These are phyloP conservation scores for Tenebrosternarchus preto DNA, from an alignment of 2,113 vertebrate genomes.

Conservation along the genomic window DNA sequence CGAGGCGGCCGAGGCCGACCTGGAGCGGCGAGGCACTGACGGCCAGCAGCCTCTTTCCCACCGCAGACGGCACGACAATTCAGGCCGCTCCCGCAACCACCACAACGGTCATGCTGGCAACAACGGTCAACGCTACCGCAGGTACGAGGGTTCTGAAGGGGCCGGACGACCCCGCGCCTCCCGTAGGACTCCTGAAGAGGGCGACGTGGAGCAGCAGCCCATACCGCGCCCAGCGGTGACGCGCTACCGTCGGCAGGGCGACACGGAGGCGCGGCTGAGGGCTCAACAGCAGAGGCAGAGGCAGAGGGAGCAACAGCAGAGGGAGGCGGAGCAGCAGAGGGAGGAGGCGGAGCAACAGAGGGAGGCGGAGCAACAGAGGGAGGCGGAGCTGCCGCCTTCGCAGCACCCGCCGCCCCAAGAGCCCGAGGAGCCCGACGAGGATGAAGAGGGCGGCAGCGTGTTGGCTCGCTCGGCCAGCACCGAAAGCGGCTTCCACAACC, in stretches of 20 bases:
- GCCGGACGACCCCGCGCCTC: constrained; percentile 5
- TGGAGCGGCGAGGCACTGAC: constrained; percentile 72
- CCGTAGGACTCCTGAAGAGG: constrained; percentile 55
- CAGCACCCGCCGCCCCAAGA: constrained; percentile 25
- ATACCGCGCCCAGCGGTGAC: constrained; percentile 69
- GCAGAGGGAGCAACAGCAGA: constrained; percentile 67
- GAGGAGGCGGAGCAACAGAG: constrained; percentile 50
- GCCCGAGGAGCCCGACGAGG: constrained; percentile 69
- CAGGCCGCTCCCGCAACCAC: constrained; percentile 56
- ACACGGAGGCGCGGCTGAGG: constrained; percentile 69
- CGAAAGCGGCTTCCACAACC: constrained; percentile 93
- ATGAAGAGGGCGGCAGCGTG: constrained; percentile 75
- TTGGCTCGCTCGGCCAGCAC: constrained; percentile 92
- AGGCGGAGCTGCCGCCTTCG: constrained; percentile 50
- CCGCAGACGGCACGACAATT: constrained; percentile 56
- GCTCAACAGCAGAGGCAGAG: constrained; percentile 71
- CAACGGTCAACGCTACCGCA: constrained; percentile 54
- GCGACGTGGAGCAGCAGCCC: constrained; percentile 63
- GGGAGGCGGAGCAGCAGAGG: constrained; percentile 46
- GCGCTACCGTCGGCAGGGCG: constrained; percentile 73
- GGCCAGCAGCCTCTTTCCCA: constrained; percentile 61
- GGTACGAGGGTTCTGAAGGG: constrained; percentile 58
- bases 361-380: constrained; percentile 46
- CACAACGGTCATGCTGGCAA: constrained; percentile 59
- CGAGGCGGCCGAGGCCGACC: constrained; percentile 83